phyloP scores from a whole-genome alignment of 2,113 vertebrate genomes.

The Rynchops niger region DNA sequence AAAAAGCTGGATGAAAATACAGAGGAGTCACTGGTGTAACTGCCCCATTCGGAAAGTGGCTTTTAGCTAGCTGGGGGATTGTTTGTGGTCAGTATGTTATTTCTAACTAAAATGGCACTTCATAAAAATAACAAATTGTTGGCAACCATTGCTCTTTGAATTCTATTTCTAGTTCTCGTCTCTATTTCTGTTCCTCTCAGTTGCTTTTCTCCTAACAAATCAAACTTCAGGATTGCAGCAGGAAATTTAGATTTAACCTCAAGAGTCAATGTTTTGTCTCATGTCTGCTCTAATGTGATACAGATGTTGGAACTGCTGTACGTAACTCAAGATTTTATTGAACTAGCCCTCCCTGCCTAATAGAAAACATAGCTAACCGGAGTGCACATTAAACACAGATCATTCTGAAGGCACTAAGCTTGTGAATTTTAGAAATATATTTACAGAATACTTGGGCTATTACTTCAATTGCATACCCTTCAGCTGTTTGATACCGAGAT shows the following conservation, averaged over 20 bases:
- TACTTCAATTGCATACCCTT: slow-evolving; percentile 47
- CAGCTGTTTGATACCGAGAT: background rate
- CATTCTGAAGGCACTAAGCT: slow-evolving; percentile 47
- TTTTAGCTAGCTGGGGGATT: slow-evolving; percentile 19
- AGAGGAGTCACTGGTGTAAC: background rate
- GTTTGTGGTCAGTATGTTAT: slow-evolving; percentile 59
- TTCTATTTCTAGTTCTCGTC: slow-evolving; percentile 56
- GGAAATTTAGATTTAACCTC: slow-evolving; percentile 83
- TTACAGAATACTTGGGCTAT: slow-evolving; percentile 49
- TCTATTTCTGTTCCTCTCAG: slow-evolving; percentile 66
- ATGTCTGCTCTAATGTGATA: slow-evolving; percentile 77
- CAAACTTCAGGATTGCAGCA: slow-evolving; percentile 73
- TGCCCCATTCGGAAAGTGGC: background rate
- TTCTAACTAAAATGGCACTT: slow-evolving; percentile 58
- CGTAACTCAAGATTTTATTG: slow-evolving; percentile 72
- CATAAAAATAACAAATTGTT: slow-evolving; percentile 69
- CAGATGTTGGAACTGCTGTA: slow-evolving; percentile 79
- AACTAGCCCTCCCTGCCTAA: slow-evolving; percentile 72
- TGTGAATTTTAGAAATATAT: slow-evolving; percentile 31
- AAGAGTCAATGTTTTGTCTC: slow-evolving; percentile 81
- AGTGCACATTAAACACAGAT: slow-evolving; percentile 61
- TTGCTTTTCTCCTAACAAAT: slow-evolving; percentile 73
- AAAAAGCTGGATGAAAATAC: background rate
- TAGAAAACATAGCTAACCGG: slow-evolving; percentile 69
- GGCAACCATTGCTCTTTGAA: slow-evolving; percentile 60